Evolutionary conservation across 2,888 invertebrate genomes (phyloP).

Genomic region (Sympetrum striolatum): DNA sequence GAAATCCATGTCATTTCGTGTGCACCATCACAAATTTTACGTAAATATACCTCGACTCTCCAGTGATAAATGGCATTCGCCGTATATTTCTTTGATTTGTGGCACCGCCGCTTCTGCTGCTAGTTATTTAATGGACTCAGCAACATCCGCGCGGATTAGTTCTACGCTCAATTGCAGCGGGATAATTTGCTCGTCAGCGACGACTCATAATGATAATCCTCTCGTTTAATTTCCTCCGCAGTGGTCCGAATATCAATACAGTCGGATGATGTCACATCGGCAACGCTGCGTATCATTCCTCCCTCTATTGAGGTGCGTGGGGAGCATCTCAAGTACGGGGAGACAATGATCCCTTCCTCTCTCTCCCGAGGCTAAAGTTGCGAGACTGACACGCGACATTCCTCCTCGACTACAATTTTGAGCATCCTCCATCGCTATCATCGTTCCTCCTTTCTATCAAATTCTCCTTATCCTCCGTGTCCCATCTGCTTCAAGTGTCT

Average conservation of each 20-base stretch:
- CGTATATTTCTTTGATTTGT: no score
- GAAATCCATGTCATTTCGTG: no score
- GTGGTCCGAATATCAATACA: neutral
- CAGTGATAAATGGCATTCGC: no score
- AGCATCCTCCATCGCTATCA: neutral
- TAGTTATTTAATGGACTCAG: neutral
- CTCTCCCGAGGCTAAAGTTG: neutral
- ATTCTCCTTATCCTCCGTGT: neutral
- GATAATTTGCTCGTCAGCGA: no score
- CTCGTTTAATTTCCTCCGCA: neutral
- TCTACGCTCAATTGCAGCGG: neutral
- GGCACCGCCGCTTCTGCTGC: no score
- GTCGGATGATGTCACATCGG: neutral
- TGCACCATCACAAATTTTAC: no score
- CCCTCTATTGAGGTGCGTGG: neutral
- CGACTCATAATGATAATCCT: neutral
- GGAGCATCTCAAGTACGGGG: constrained; percentile 9
- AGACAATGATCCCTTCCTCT: constrained; percentile 12
- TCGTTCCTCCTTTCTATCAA: neutral
- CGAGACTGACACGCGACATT: no score
- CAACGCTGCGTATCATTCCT: constrained; percentile 5
- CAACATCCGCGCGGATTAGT: neutral
- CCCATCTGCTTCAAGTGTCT: neutral
- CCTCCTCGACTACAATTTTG: neutral
- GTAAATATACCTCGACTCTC: no score